Base-by-base conservation (phyloP, 1,140 invertebrate genomes). In the Drosophila kanapiae region DNA sequence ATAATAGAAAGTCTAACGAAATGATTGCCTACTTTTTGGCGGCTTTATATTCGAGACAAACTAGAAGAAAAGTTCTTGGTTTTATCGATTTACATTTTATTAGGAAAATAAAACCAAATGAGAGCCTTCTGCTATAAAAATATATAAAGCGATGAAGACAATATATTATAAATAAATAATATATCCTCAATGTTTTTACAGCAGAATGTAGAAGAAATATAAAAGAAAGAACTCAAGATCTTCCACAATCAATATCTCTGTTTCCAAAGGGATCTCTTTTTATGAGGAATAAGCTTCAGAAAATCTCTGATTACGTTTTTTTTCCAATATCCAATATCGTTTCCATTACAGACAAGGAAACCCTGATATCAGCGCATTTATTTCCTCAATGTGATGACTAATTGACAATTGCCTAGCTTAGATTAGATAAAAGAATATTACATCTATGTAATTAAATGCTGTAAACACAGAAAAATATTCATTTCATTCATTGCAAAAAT, bases 321-420 rank as follows among this genome's bases (percentile, higher is more conserved):
- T 6, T 18, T 45, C n/a, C 16, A 16, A 53, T 35, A 18, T n/a
- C 6, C 8, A n/a, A 49, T 49, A n/a, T n/a, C 4, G 2, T 6
- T n/a, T 49, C 27, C 9, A 9, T 49, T 5, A 6, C 29, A 7
- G 23, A 27, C 6, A 48, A 48, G 1, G 5, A 10, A 10, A 29
- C 2, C 31, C 10, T 53, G n/a, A 35, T 35, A 35, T 18, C 16
- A 14, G 3, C 4, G 16, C 11, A 35, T 35, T 53, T 53, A 53
- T 35, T 53, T 53, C 51, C 51, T 53, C 51, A 18, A 53, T 35
- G 0, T 35, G 51, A 53, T 53, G 51, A 53, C 51, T 18, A 53
- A 53, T 35, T 35, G 51, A 3, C 33, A 37, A 54, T 54, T 54
- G 33, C 33, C 13, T 54, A 14, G 11, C 51, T 37, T 23, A 23